phyloP scores from a whole-genome alignment of 2,888 invertebrate genomes.

The Plutella xylostella region DNA sequence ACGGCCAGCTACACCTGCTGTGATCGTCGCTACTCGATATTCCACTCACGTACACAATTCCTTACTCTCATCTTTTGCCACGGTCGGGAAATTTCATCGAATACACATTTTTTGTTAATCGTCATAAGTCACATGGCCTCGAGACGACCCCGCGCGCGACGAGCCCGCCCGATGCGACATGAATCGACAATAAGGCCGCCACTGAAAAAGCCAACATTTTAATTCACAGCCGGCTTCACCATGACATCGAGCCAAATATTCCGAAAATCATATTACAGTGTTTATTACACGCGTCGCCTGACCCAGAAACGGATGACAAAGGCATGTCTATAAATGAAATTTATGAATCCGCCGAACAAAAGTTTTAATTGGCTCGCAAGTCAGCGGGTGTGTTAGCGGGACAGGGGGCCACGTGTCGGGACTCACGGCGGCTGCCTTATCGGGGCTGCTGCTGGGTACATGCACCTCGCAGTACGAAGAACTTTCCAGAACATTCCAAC shows the following conservation, averaged over 20 bases:
- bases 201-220: too few relatives aligned
- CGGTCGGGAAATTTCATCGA: slow-evolving; percentile 69
- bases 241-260: too few relatives aligned
- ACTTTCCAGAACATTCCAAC: slow-evolving; percentile 59
- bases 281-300: too few relatives aligned
- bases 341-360: slow-evolving; percentile 13
- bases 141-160: slow-evolving; percentile 22
- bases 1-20: slow-evolving; percentile 63
- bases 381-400: slow-evolving; percentile 31
- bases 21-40: slow-evolving; percentile 60
- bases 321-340: too few relatives aligned
- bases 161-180: background rate
- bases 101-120: slow-evolving; percentile 69
- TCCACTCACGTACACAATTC: slow-evolving; percentile 66
- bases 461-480: slow-evolving; percentile 53
- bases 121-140: slow-evolving; percentile 64
- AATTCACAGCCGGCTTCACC: too few relatives aligned
- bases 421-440: slow-evolving; percentile 54
- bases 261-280: too few relatives aligned
- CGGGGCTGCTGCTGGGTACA: slow-evolving; percentile 45
- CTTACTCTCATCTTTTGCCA: slow-evolving; percentile 69
- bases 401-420: slow-evolving; percentile 38
- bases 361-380: slow-evolving; percentile 48
- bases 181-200: too few relatives aligned
- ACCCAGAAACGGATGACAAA: too few relatives aligned